Evolutionary conservation across 1,140 invertebrate genomes (phyloP).

Genomic region (Hetaerina americana): DNA sequence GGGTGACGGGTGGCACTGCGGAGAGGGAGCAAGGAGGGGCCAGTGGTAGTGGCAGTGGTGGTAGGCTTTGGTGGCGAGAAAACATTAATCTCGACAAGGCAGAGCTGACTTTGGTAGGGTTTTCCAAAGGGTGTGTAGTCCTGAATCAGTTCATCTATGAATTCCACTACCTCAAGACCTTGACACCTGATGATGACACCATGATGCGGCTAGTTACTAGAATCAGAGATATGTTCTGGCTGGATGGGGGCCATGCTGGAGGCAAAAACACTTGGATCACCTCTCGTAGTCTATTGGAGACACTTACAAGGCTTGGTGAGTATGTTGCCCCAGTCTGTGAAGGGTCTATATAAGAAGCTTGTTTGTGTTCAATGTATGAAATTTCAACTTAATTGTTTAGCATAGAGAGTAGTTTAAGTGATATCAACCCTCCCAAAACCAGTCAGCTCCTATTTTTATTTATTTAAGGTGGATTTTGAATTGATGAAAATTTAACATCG

Average conservation of each 20-base stretch:
- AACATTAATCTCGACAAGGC: slow-evolving; percentile 30
- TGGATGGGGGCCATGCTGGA: slow-evolving; percentile 76
- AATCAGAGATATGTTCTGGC: slow-evolving; percentile 66
- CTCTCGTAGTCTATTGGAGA: slow-evolving; percentile 50
- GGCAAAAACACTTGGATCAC: slow-evolving; percentile 75
- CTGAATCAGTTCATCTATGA: slow-evolving; percentile 81
- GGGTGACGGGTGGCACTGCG: background rate
- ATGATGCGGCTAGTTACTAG: slow-evolving; percentile 42
- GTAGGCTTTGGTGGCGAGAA: slow-evolving; percentile 30
- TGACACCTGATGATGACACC: slow-evolving; percentile 38
- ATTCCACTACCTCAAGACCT: slow-evolving; percentile 54
- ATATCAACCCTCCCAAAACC: too few relatives aligned
- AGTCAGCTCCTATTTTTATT: too few relatives aligned
- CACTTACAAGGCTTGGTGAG: slow-evolving; percentile 48
- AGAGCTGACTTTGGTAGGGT: slow-evolving; percentile 55
- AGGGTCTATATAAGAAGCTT: too few relatives aligned
- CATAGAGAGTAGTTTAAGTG: too few relatives aligned
- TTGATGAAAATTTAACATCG: too few relatives aligned
- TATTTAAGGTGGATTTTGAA: too few relatives aligned
- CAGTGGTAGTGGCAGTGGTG: background rate
- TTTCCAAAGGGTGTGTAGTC: slow-evolving; percentile 86
- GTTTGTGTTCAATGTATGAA: too few relatives aligned
- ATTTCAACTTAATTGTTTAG: too few relatives aligned
- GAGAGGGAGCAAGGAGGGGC: too few relatives aligned
- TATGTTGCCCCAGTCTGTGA: too few relatives aligned